phyloP scores from a whole-genome alignment of 2,113 vertebrate species.

The Meleagris gallopavo region DNA sequence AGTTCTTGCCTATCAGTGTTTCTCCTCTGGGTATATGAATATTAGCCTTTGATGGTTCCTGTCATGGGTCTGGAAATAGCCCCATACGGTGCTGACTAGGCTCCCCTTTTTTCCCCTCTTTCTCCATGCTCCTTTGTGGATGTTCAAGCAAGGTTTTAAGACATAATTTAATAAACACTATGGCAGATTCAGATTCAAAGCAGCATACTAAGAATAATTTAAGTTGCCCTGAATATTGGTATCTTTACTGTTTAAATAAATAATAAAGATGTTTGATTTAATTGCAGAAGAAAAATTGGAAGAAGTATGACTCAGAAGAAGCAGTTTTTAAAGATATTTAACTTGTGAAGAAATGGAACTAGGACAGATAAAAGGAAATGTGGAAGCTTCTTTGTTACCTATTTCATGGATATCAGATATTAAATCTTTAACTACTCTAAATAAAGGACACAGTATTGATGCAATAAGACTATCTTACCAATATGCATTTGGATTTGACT shows the following conservation, averaged over 20 bases:
- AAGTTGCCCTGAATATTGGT: not conserved
- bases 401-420: not conserved
- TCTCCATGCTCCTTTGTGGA: not conserved
- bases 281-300: not conserved
- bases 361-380: not conserved
- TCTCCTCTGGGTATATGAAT: not conserved
- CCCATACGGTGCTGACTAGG: not conserved
- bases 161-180: not conserved
- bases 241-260: not conserved
- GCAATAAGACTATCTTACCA: constrained; percentile 29
- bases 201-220: not conserved
- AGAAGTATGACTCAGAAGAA: not conserved
- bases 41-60: not conserved
- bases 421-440: constrained; percentile 22
- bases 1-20: not conserved
- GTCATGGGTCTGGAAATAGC: not conserved
- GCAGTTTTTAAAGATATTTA: not conserved
- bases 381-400: not conserved
- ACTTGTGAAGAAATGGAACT: not conserved
- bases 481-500: constrained; percentile 23
- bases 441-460: not conserved
- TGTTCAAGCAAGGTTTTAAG: not conserved
- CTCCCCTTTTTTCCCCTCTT: not conserved
- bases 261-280: not conserved
- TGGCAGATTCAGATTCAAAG: not conserved